A percentile compares a stretch with the other conserved stretches of the same genome.
phyloP scores from a whole-genome alignment of 2,888 invertebrate species.

The Spisula solida region DNA sequence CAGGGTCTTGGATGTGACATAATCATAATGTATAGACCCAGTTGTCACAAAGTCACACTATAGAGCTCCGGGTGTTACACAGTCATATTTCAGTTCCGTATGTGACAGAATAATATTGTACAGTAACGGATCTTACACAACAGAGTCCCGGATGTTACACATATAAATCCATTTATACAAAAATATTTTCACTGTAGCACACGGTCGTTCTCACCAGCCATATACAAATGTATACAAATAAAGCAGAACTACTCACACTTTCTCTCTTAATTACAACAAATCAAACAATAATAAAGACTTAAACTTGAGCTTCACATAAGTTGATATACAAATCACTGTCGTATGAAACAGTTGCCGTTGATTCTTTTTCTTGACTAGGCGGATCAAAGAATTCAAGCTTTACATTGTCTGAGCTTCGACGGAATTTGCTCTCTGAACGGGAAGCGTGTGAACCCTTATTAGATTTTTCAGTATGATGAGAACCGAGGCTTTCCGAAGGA shows the following conservation, averaged over 20 bases:
- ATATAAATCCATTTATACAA: neutral
- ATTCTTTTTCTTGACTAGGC: conserved; percentile 85
- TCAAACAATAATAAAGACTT: conserved; percentile 2
- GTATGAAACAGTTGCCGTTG: conserved; percentile 85
- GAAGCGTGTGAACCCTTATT: conserved; percentile 76
- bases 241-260: neutral
- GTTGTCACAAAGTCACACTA: neutral
- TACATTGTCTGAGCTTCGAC: conserved; percentile 81
- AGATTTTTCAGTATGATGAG: conserved; percentile 80
- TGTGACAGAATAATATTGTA: too few species aligned
- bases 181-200: neutral
- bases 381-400: conserved; percentile 83
- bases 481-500: conserved; percentile 80
- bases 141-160: neutral
- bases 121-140: too few species aligned
- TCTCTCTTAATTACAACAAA: neutral
- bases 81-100: too few species aligned
- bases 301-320: conserved; percentile 85
- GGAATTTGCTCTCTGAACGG: conserved; percentile 77
- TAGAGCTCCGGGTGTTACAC: too few species aligned
- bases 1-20: too few species aligned
- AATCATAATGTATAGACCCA: neutral
- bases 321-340: conserved; percentile 85
- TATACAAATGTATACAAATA: neutral
- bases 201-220: neutral